These are phyloP conservation scores for Drosophila gaucha DNA, from an alignment of 2,888 invertebrate species.

Conservation along the genomic window DNA sequence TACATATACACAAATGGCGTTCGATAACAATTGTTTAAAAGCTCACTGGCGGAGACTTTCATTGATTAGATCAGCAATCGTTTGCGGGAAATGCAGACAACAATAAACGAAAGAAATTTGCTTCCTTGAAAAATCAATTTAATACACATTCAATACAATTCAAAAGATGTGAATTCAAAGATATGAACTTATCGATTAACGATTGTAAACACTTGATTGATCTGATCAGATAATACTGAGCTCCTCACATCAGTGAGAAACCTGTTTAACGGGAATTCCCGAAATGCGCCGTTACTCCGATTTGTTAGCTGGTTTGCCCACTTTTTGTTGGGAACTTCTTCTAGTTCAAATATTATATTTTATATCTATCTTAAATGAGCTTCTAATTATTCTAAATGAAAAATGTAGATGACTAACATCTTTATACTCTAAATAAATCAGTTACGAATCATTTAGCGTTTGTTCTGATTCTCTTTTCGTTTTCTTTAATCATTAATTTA, in stretches of 20 bases:
- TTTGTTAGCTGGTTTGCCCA: slow-evolving; percentile 10
- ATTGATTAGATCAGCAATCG: slow-evolving; percentile 29
- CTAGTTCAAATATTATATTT: slow-evolving; percentile 1
- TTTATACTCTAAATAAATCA: slow-evolving; percentile 34
- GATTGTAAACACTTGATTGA: slow-evolving; percentile 9
- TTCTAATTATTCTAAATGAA: slow-evolving; percentile 34
- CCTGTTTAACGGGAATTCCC: slow-evolving; percentile 17
- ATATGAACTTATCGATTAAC: slow-evolving; percentile 10
- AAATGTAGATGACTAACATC: slow-evolving; percentile 10
- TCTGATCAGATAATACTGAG: slow-evolving; percentile 8
- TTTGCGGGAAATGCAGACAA: slow-evolving; percentile 9
- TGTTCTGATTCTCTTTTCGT: slow-evolving; percentile 41
- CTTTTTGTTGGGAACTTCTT: slow-evolving; percentile 8
- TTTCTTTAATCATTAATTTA: slow-evolving; percentile 69
- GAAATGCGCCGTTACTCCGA: slow-evolving; percentile 18
- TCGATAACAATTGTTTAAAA: slow-evolving; percentile 17
- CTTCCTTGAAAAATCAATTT: slow-evolving; percentile 18
- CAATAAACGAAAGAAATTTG: slow-evolving; percentile 12
- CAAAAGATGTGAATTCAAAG: not conserved
- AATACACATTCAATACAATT: slow-evolving; percentile 2
- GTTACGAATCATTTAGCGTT: slow-evolving; percentile 36
- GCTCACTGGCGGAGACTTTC: slow-evolving; percentile 10
- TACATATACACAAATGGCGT: not conserved
- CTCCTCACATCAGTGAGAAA: slow-evolving; percentile 4
- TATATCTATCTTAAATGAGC: slow-evolving; percentile 14